Evolutionary conservation across 2,888 invertebrate genomes (phyloP).

Genomic region (Heteropelma amictum): DNA sequence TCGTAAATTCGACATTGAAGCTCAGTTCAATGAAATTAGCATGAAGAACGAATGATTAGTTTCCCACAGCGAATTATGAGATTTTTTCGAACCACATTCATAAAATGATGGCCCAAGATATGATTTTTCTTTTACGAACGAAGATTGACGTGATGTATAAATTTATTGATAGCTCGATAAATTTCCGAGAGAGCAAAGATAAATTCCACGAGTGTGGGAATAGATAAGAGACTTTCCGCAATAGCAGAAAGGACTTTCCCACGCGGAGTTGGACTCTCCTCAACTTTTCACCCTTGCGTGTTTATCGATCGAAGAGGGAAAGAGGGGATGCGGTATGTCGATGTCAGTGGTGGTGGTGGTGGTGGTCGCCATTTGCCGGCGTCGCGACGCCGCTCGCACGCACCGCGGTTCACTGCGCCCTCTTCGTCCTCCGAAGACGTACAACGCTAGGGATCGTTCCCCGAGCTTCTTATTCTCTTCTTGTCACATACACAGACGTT

Average conservation of each 20-base stretch:
- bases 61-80: no score
- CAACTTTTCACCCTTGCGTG: conserved; percentile 26
- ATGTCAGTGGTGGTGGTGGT: conserved; percentile 16
- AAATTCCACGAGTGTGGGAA: no score
- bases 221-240: no score
- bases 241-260: conserved; percentile 13
- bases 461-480: background rate
- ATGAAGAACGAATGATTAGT: no score
- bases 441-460: conserved; percentile 13
- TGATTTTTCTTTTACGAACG: no score
- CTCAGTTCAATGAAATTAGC: no score
- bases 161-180: no score
- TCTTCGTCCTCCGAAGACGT: conserved; percentile 56
- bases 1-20: no score
- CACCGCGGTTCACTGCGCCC: conserved; percentile 69
- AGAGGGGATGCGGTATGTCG: conserved; percentile 7
- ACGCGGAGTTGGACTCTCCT: conserved; percentile 16
- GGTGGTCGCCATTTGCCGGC: conserved; percentile 67
- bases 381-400: conserved; percentile 63
- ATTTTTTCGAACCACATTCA: no score
- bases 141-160: no score
- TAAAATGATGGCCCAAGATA: no score
- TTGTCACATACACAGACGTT: background rate
- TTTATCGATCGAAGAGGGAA: conserved; percentile 43
- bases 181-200: no score